phyloP scores from a whole-genome alignment of 1,140 invertebrate species.

The Odontomachus brunneus region DNA sequence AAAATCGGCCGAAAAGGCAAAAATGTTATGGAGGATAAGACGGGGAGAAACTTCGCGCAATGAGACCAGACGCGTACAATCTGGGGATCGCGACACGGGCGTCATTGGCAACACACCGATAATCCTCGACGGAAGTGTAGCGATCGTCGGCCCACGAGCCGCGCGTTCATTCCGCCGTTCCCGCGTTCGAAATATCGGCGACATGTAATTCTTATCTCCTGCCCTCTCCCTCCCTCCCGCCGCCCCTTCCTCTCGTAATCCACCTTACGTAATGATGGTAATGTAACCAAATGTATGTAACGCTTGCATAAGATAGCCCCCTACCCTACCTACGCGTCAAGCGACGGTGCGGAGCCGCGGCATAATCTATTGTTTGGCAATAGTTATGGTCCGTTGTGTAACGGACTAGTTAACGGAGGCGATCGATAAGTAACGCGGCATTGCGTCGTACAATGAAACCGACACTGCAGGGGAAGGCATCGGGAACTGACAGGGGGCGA shows the following conservation, averaged over 20 bases:
- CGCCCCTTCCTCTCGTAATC: constrained; percentile 78
- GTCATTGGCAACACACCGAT: too few relatives aligned
- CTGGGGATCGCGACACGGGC: too few relatives aligned
- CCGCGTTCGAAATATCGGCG: constrained; percentile 69
- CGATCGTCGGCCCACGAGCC: background rate
- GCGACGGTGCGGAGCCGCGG: constrained; percentile 66
- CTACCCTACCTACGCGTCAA: constrained; percentile 68
- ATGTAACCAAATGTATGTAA: constrained; percentile 85
- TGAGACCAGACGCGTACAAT: too few relatives aligned
- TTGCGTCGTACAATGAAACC: constrained; percentile 50
- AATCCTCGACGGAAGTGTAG: too few relatives aligned
- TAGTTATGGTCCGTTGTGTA: constrained; percentile 79
- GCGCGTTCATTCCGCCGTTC: constrained; percentile 18
- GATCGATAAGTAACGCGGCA: constrained; percentile 73
- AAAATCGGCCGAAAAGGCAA: too few relatives aligned
- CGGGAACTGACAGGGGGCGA: too few relatives aligned
- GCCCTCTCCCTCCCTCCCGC: constrained; percentile 68
- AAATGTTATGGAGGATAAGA: too few relatives aligned
- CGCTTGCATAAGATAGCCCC: constrained; percentile 81
- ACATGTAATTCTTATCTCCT: constrained; percentile 77
- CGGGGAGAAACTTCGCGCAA: too few relatives aligned
- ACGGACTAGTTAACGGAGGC: constrained; percentile 77
- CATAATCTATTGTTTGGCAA: constrained; percentile 83
- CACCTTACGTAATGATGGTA: constrained; percentile 81
- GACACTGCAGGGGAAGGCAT: constrained; percentile 24